These are phyloP conservation scores for Charanyca ferruginea DNA, from an alignment of 2,888 invertebrate genomes.

Conservation along the genomic window DNA sequence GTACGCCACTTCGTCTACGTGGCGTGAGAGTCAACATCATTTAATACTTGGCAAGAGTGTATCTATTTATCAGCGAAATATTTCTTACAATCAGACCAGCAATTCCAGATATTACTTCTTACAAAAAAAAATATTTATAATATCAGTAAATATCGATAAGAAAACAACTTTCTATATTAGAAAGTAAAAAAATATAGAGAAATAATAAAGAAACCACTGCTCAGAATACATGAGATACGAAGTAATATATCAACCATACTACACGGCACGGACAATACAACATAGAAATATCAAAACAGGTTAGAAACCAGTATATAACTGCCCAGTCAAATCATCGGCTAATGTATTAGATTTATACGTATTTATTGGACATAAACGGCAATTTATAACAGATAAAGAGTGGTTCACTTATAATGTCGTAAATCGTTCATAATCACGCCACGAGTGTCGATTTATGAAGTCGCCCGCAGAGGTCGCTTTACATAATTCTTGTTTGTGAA, in stretches of 20 bases:
- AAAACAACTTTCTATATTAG: no score
- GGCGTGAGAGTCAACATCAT: no score
- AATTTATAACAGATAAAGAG: constrained; percentile 70
- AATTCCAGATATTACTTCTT: no score
- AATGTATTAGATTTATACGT: constrained; percentile 59
- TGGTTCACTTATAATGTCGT: constrained; percentile 68
- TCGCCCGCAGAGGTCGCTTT: constrained; percentile 71
- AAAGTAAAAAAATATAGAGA: no score
- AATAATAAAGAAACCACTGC: no score
- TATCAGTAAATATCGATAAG: no score
- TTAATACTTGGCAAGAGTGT: no score
- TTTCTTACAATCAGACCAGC: no score
- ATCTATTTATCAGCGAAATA: no score
- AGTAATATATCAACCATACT: constrained; percentile 1
- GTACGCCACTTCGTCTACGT: no score
- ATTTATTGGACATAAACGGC: constrained; percentile 60
- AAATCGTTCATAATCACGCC: constrained; percentile 78
- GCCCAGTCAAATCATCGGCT: constrained; percentile 40
- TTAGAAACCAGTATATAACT: constrained; percentile 42
- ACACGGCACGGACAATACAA: constrained; percentile 20
- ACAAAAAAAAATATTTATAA: no score
- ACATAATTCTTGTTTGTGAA: constrained; percentile 76
- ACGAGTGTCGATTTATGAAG: constrained; percentile 78
- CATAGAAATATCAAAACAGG: constrained; percentile 22
- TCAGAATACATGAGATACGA: background rate